Evolutionary conservation across 2,888 invertebrate species (phyloP).

Genomic region (Alsophila aescularia): DNA sequence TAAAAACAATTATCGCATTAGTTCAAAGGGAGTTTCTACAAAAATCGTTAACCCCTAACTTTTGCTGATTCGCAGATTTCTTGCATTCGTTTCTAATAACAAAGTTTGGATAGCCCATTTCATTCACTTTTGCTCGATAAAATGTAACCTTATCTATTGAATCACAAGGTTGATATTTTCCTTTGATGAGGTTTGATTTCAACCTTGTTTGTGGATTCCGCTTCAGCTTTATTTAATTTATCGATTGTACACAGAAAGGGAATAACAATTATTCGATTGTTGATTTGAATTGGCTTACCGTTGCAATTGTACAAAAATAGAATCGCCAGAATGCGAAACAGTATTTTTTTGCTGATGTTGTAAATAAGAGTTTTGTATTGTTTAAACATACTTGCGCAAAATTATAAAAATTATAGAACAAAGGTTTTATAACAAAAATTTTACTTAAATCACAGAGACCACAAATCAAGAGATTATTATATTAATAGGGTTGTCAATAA

Average conservation of each 20-base stretch:
- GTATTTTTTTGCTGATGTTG: not conserved
- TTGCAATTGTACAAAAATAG: conserved; percentile 11
- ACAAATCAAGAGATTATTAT: conserved; percentile 12
- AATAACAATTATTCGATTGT: conserved; percentile 29
- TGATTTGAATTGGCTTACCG: conserved; percentile 15
- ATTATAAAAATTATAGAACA: not conserved
- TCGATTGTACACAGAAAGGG: conserved; percentile 25
- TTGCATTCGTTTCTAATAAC: conserved; percentile 34
- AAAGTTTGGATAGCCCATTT: conserved; percentile 31
- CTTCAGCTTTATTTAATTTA: conserved; percentile 23
- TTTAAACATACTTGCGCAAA: too few relatives aligned
- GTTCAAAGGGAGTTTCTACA: conserved; percentile 23
- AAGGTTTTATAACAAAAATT: not conserved
- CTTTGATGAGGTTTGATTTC: not conserved
- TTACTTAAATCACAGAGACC: not conserved
- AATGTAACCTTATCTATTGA: not conserved
- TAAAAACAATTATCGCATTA: conserved; percentile 30
- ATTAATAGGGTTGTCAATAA: conserved; percentile 20
- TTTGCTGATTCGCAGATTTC: conserved; percentile 34
- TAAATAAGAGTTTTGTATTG: too few relatives aligned
- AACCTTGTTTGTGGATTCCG: conserved; percentile 11
- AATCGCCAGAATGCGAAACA: not conserved
- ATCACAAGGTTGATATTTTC: not conserved
- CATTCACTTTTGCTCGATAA: not conserved
- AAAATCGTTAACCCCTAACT: conserved; percentile 29